Evolutionary conservation across 2,888 invertebrate genomes (phyloP), one percentile per base, ranked within the genome.

Genomic region (Microplitis deprimator): DNA sequence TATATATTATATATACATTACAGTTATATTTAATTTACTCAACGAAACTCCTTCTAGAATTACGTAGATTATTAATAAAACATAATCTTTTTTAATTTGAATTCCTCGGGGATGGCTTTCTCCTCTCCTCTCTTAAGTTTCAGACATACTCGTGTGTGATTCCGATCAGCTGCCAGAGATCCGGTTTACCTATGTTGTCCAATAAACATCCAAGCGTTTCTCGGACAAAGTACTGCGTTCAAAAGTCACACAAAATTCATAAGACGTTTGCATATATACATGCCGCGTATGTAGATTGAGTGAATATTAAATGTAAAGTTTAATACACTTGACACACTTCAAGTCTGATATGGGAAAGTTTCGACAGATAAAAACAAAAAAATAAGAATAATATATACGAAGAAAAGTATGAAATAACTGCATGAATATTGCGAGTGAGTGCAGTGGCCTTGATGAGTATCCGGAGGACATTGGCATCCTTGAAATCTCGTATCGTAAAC

Each of bases 141-240:
- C 75, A 79, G 80, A 81, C 81, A 78, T 80, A 79, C 76, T 71
- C 41, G 65, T 72, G 39, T 72, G 60, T 76, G 67, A 50, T 67
- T 72, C 72, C 68, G 67, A 72, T 68, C 50, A 60, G 74, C 67
- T 68, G 65, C 64, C 70, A 38, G 39, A 87, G 86, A 89, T 88
- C 89, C 88, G 88, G 89, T 88, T 88, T 88, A 83, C 85, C 86
- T 88, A 87, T 88, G 88, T 86, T 84, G 85, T 86, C 85, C 86
- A 88, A 89, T 88, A 89, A 88, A 88, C 87, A 86, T 87, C 38
- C 7, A 59, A 50, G 81, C 82, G 83, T 85, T 82, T 79, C 80
- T 73, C 77, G 77, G 77, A 83, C 80, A 81, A 82, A 80, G 81
- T 81, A 50, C 50, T 50, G 50, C 50, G 50, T 50, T 50, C 50